Percentiles rank a stretch among this genome's conserved stretches.
Conservation (phyloP, 2,888 invertebrate genomes). For the Acanthopleura granulata region DNA sequence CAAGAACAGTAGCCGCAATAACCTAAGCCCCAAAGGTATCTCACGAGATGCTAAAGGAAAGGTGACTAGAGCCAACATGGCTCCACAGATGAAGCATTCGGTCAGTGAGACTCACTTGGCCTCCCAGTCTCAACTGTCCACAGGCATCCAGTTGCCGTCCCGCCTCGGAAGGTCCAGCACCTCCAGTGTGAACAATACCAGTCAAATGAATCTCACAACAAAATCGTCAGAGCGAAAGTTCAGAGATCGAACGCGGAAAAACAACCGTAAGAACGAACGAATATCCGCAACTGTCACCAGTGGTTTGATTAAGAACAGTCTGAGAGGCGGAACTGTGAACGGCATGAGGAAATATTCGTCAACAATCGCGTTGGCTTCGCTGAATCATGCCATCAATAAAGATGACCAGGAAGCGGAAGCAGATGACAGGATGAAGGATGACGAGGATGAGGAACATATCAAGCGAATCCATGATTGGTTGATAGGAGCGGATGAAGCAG, state of each 20-base stretch:
- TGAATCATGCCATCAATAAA: not conserved
- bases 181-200: not conserved
- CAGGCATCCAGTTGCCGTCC: not conserved
- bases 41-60: too few relatives aligned
- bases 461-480: constrained; percentile 35
- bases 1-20: not conserved
- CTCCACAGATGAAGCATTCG: not conserved
- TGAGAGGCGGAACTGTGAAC: not conserved
- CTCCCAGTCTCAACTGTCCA: not conserved
- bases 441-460: not conserved
- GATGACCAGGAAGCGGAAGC: not conserved
- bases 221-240: not conserved
- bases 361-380: not conserved
- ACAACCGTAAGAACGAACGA: not conserved
- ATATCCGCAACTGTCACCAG: not conserved
- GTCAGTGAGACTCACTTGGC: not conserved
- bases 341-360: not conserved
- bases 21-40: not conserved
- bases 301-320: not conserved
- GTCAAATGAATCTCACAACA: not conserved
- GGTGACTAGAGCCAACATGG: not conserved
- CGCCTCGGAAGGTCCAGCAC: not conserved
- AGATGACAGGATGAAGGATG: not conserved
- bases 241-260: not conserved
- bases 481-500: constrained; percentile 31